A percentile compares a stretch with the other conserved stretches of the same genome.
Conservation (phyloP, 2,888 invertebrate genomes). For the Melipona bicolor region DNA sequence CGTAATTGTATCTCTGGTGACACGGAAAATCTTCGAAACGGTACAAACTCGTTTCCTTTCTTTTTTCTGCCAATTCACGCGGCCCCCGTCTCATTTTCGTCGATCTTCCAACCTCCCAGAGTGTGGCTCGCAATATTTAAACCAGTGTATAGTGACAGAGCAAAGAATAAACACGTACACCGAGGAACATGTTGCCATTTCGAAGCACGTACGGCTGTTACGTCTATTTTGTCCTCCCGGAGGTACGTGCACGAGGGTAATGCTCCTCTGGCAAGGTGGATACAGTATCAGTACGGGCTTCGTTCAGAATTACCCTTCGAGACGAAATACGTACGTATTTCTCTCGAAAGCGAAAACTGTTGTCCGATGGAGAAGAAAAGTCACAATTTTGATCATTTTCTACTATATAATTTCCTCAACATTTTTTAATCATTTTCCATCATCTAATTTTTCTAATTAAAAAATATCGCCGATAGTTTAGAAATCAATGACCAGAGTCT, state of each 20-base stretch:
- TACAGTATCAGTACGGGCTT: constrained; percentile 26
- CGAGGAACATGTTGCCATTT: constrained; percentile 75
- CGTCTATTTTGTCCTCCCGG: constrained; percentile 77
- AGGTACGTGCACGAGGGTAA: constrained; percentile 68
- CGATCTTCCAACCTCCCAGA: constrained; percentile 22
- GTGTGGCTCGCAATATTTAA: constrained; percentile 60
- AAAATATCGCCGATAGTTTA: no score
- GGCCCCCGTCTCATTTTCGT: constrained; percentile 9
- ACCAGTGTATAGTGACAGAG: constrained; percentile 70
- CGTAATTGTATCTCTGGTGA: background rate
- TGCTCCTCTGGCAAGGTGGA: constrained; percentile 62
- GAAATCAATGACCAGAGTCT: no score
- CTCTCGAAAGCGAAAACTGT: background rate
- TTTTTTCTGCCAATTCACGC: background rate
- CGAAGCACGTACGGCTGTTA: constrained; percentile 80
- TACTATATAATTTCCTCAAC: background rate
- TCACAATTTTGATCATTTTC: background rate
- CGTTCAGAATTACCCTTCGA: background rate
- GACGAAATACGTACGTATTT: background rate
- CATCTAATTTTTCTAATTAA: no score
- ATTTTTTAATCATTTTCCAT: no score
- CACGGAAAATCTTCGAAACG: background rate
- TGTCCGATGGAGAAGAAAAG: background rate
- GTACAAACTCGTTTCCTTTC: background rate
- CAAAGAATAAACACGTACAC: constrained; percentile 62